A percentile compares a stretch with the other conserved stretches of the same genome.
phyloP scores from a whole-genome alignment of 2,888 invertebrate genomes.

The Liodrosophila aerea region DNA sequence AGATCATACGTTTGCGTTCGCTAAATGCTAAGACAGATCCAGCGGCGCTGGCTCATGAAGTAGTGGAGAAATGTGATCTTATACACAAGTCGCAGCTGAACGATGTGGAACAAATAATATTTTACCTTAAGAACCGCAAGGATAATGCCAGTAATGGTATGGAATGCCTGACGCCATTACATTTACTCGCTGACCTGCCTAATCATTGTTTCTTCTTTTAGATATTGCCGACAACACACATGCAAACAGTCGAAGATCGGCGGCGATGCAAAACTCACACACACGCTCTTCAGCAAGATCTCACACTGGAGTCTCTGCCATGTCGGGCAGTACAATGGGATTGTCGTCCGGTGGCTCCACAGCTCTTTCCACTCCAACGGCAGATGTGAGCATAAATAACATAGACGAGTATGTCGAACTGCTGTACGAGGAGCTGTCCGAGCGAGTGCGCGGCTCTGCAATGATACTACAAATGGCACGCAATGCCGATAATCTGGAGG shows the following conservation, averaged over 20 bases:
- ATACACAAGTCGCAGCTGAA: conserved; percentile 91
- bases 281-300: conserved; percentile 65
- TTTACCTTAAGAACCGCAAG: conserved; percentile 92
- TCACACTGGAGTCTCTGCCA: conserved; percentile 46
- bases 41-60: conserved; percentile 89
- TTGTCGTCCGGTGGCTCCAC: conserved; percentile 66
- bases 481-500: conserved; percentile 96
- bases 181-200: too few species aligned
- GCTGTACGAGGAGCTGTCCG: conserved; percentile 96
- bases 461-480: conserved; percentile 95
- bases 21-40: conserved; percentile 91
- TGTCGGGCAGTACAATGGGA: conserved; percentile 39
- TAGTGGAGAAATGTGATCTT: conserved; percentile 92
- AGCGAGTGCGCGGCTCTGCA: conserved; percentile 96
- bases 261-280: conserved; percentile 61
- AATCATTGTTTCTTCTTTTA: conserved; percentile 17
- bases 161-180: too few species aligned
- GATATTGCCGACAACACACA: conserved; percentile 79
- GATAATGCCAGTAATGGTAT: conserved; percentile 81
- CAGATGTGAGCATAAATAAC: conserved; percentile 89
- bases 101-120: conserved; percentile 94
- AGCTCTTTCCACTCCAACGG: conserved; percentile 82
- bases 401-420: conserved; percentile 97
- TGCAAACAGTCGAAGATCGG: conserved; percentile 74
- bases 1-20: conserved; percentile 91